These are phyloP conservation scores for Oscheius myriophilus DNA, from an alignment of 2,888 invertebrate species.

Conservation along the genomic window DNA sequence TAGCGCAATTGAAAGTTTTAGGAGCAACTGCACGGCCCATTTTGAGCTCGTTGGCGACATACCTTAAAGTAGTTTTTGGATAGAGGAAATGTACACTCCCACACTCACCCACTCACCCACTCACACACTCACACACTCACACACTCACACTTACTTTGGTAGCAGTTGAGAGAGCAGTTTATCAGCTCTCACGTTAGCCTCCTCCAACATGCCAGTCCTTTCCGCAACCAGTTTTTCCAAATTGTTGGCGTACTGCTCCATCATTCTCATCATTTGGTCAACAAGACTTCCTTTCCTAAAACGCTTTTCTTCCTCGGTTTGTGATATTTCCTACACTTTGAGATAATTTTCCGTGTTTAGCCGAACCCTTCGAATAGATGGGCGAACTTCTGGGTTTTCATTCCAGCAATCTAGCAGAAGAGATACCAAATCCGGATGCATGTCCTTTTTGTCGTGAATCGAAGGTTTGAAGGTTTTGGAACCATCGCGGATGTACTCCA, in stretches of 20 bases:
- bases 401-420: slow-evolving; percentile 63
- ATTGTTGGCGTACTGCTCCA: slow-evolving; percentile 69
- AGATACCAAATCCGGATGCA: slow-evolving; percentile 65
- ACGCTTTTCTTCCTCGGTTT: slow-evolving; percentile 2
- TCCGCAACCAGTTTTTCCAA: slow-evolving; percentile 69
- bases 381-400: slow-evolving; percentile 65
- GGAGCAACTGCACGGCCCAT: slow-evolving; percentile 66
- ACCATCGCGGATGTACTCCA: slow-evolving; percentile 63
- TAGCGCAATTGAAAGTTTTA: slow-evolving; percentile 62
- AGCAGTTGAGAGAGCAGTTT: slow-evolving; percentile 65
- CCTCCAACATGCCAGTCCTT: slow-evolving; percentile 69
- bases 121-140: no score
- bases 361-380: slow-evolving; percentile 67
- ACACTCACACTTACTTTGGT: slow-evolving; percentile 56
- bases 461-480: slow-evolving; percentile 57
- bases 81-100: no score
- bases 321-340: slow-evolving; percentile 52
- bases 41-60: slow-evolving; percentile 67
- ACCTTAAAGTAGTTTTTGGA: no score
- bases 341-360: slow-evolving; percentile 68
- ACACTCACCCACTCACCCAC: no score
- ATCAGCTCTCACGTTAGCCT: slow-evolving; percentile 67
- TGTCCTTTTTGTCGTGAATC: slow-evolving; percentile 58
- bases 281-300: slow-evolving; percentile 57
- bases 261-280: slow-evolving; percentile 62